Percentiles rank a stretch among this genome's conserved stretches.
phyloP scores from a whole-genome alignment of 2,113 vertebrate genomes.

The Hippolais icterina region DNA sequence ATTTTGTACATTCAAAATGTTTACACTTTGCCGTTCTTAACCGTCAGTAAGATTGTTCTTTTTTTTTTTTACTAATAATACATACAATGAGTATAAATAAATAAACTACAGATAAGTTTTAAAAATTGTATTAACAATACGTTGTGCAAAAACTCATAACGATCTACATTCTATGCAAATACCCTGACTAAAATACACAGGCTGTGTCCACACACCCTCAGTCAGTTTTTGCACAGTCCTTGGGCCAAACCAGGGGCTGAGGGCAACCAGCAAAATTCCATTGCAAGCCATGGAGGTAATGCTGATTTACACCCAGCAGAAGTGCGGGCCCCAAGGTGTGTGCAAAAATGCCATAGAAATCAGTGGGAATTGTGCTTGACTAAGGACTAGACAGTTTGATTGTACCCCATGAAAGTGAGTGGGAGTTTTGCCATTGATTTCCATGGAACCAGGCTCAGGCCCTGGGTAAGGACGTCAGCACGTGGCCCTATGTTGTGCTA shows the following conservation, averaged over 20 bases:
- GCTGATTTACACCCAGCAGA: neutral
- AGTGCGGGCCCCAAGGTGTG: neutral
- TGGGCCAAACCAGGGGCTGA: neutral
- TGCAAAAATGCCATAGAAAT: constrained; percentile 52
- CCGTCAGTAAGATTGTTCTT: constrained; percentile 54
- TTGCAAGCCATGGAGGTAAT: neutral
- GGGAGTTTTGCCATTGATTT: constrained; percentile 38
- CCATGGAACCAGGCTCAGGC: constrained; percentile 41
- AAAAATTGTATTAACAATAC: constrained; percentile 76
- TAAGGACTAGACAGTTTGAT: constrained; percentile 59
- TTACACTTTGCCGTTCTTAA: constrained; percentile 57
- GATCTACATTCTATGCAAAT: constrained; percentile 83
- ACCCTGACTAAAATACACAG: constrained; percentile 82
- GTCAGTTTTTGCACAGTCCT: constrained; percentile 44
- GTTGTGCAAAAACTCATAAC: constrained; percentile 76
- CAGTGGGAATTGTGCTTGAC: constrained; percentile 46
- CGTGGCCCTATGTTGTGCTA: constrained; percentile 72
- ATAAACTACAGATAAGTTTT: constrained; percentile 76
- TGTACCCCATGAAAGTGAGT: constrained; percentile 33
- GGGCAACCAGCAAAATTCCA: neutral
- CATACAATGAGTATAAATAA: constrained; percentile 80
- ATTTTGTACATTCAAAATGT: constrained; percentile 78
- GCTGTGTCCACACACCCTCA: constrained; percentile 53
- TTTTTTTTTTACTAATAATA: constrained; percentile 63
- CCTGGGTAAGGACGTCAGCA: constrained; percentile 15